Base-by-base conservation (phyloP, 2,797 vertebrate species). In the Platyrinchus mystaceus region DNA sequence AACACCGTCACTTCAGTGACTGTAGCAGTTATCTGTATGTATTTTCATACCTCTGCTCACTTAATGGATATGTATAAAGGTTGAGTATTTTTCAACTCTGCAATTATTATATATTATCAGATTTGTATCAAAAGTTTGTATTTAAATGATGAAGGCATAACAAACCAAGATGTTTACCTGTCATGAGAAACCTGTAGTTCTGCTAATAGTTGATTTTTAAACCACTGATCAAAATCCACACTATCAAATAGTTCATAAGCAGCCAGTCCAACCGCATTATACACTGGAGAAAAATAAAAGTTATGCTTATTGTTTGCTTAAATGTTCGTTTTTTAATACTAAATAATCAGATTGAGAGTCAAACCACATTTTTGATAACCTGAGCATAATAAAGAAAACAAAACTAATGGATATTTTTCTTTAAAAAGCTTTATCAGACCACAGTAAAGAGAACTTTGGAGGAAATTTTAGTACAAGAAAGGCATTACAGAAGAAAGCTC, bases 161-260 rank as follows among this genome's bases (percentile, higher is more conserved):
- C 30, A 88, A 88, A 64, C 17, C 9, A 79, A 60, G 32, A 79
- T 90, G 87, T 81, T 97, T 98, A 99, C 99, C 99, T 99, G 98
- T 99, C 98, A 97, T 99, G 98, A 97, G 95, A 98, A 96, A 99
- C 98, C 97, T 99, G 99, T 27, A 99, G 97, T 96, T 99, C 99
- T 78, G 98, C 98, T 76, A 99, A 98, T 41, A 99, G 98, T 55
- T 99, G 99, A 97, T 98, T 99, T 97, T 99, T 99, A 98, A 99
- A 99, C 99, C 99, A 99, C 93, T 99, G 98, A 98, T 99, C 99
- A 97, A 99, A 99, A 98, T 99, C 99, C 97, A 99, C 99, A 67
- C 98, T 99, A 97, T 99, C 99, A 97, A 99, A 99, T 10, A 99
- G 98, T 89, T 99, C 99, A 96, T 99, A 99, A 37, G 99, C 99